Base-by-base conservation (phyloP, 2,797 vertebrate species). In the Synanceia verrucosa region DNA sequence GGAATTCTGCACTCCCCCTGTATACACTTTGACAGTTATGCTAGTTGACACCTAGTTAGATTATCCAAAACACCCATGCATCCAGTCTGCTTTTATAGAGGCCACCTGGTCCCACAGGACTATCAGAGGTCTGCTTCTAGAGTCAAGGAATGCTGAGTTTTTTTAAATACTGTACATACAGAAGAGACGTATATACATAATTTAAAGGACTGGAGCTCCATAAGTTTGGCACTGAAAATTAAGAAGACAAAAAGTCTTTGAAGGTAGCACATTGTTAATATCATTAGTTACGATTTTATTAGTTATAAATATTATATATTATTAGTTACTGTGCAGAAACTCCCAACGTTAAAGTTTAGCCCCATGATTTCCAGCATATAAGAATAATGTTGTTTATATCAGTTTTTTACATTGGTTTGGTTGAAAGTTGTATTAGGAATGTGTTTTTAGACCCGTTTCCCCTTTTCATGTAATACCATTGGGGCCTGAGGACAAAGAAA, bases 1-100 rank as follows among this genome's bases (percentile, higher is more conserved):
- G 77, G 82, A 73, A 81, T 86, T 86, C 83, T 84, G 78, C 56
- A 55, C 64, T 78, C 73, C 48, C 70, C 86, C 76, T 72, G 59
- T 79, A 47, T 61, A 73, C 73, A 82, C 83, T 81, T 87, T 86
- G 87, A 90, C 84, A 87, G 74, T 84, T 74, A 83, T 56, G 44
- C 74, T 78, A 71, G 76, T 87, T 87, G 91, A 91, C 88, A 88
- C 89, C 84, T 79, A 56, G 68, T 70, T 70, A 88, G 80, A 88
- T 90, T 89, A 91, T 88, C 65, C 85, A 81, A 88, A 90, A 83
- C 84, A 79, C 78, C 64, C 68, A 76, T 56, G 79, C 76, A 70
- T 62, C 76, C 67, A 84, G 74, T 80, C 41, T 55, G 48, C n/a
- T 73, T 88, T 93, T 84, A 92, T 90, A 85, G 62, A 74, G 86